These are phyloP conservation scores for Ceryle rudis DNA, from an alignment of 2,797 vertebrate genomes.

Conservation along the genomic window DNA sequence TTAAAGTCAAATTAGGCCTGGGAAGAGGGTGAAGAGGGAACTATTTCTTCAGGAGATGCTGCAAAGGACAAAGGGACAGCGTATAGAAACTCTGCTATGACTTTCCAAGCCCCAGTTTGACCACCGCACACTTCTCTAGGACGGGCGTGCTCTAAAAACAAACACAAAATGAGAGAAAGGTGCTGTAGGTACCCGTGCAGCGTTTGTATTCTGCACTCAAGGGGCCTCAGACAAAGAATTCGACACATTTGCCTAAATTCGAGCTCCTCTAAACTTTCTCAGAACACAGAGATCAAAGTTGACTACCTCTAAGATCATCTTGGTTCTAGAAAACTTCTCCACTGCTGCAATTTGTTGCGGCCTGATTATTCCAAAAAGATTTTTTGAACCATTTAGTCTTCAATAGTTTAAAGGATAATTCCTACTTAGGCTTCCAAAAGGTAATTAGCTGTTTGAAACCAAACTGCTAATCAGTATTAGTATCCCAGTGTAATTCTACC, in stretches of 20 bases:
- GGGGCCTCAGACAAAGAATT: background rate
- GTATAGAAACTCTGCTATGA: background rate
- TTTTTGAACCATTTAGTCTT: background rate
- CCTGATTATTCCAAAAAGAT: background rate
- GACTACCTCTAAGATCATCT: background rate
- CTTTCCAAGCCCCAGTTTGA: background rate
- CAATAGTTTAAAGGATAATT: background rate
- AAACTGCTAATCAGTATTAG: background rate
- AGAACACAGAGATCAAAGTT: background rate
- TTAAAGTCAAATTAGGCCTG: background rate
- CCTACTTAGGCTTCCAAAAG: background rate
- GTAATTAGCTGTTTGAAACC: background rate
- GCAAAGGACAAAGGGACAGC: background rate
- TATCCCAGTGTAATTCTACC: background rate
- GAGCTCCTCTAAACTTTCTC: background rate
- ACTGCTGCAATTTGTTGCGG: fast-evolving
- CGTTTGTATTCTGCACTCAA: background rate
- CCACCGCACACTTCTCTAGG: background rate
- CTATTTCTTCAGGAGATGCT: background rate
- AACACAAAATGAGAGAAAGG: background rate
- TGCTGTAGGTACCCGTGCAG: background rate
- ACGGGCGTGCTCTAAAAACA: background rate
- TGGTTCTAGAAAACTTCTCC: background rate
- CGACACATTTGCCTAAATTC: background rate
- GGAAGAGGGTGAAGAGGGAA: background rate